These are phyloP conservation scores for Propithecus perrieri DNA, from an alignment of 2,797 vertebrate species.

Conservation along the genomic window DNA sequence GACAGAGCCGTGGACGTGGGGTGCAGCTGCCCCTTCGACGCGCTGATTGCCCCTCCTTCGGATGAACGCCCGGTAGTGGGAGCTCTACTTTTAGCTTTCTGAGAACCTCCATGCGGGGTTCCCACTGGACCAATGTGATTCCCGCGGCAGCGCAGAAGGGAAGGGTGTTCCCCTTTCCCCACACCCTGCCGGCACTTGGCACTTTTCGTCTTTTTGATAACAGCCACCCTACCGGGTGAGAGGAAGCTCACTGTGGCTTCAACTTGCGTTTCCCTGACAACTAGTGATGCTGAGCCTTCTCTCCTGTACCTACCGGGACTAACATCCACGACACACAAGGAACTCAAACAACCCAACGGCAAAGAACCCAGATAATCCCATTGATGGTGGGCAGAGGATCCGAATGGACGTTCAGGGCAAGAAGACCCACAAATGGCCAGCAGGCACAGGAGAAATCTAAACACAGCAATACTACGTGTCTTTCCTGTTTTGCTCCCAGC, in stretches of 20 bases:
- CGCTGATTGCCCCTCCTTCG: neutral
- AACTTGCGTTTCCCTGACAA: neutral
- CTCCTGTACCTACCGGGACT: neutral
- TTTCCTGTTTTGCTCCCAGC: neutral
- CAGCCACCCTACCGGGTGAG: no score
- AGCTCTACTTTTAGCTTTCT: neutral
- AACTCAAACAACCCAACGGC: neutral
- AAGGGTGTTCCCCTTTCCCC: neutral
- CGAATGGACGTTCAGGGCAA: no score
- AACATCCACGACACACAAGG: neutral
- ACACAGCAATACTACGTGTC: neutral
- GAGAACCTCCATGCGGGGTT: no score
- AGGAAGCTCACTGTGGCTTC: neutral
- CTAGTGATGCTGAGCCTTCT: neutral
- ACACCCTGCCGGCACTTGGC: neutral
- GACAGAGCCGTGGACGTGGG: neutral
- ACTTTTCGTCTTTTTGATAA: neutral
- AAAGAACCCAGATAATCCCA: neutral
- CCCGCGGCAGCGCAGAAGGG: rapidly evolving
- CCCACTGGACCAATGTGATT: neutral
- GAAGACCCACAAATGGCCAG: neutral
- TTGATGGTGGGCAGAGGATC: neutral
- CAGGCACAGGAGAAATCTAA: neutral
- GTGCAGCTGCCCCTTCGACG: neutral
- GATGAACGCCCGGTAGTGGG: neutral